A percentile compares a stretch with the other conserved stretches of the same genome.
These are phyloP conservation scores for Hemiscyllium ocellatum DNA, from an alignment of 2,113 vertebrate species.

Conservation along the genomic window DNA sequence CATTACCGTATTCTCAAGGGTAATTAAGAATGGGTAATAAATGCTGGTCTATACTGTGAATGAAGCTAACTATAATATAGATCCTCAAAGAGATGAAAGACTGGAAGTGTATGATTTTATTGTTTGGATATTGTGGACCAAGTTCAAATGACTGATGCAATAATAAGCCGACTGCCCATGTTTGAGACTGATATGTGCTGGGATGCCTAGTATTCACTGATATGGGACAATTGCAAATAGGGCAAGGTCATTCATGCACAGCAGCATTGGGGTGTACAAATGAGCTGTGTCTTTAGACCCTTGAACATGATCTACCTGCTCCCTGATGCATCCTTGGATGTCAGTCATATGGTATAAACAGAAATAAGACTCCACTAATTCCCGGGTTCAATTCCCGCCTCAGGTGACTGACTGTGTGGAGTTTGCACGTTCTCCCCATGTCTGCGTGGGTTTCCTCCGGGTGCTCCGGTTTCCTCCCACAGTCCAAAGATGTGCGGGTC, in stretches of 20 bases:
- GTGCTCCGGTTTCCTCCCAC: no score
- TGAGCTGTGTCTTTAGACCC: neutral
- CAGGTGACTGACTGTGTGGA: no score
- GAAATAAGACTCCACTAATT: neutral
- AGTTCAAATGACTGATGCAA: neutral
- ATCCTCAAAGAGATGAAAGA: neutral
- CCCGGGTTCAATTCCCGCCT: no score
- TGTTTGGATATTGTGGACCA: neutral
- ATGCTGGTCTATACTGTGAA: no score
- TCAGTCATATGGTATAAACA: neutral
- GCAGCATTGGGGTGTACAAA: neutral
- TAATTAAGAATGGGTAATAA: no score
- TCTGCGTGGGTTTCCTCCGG: no score
- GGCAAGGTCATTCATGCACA: neutral
- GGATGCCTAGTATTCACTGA: neutral
- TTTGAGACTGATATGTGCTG: neutral
- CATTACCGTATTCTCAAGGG: no score
- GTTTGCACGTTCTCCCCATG: no score
- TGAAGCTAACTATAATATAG: neutral
- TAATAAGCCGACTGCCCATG: neutral
- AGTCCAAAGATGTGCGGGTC: no score
- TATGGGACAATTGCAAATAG: neutral
- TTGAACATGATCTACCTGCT: neutral
- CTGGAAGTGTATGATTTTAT: neutral
- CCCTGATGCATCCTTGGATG: neutral